Evolutionary conservation across 2,797 vertebrate species (phyloP).

Genomic region (Scolopax rusticola): DNA sequence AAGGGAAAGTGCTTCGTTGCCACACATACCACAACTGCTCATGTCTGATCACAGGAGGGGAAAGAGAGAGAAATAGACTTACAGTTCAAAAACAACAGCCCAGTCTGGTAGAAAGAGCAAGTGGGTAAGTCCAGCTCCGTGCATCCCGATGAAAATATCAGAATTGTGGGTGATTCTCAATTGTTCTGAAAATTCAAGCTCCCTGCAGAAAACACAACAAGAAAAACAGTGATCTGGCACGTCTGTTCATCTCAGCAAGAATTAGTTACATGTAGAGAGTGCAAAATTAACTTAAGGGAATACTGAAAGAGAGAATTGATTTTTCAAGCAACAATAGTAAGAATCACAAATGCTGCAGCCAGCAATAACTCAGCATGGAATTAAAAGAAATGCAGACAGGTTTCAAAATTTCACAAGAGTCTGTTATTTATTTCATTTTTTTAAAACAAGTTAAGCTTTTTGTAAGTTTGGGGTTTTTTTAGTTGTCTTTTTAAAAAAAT

Average conservation of each 20-base stretch:
- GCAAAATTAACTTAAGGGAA: background rate
- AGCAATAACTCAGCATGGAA: background rate
- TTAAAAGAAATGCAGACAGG: background rate
- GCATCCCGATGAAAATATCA: conserved; percentile 97
- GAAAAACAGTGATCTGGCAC: background rate
- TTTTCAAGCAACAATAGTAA: background rate
- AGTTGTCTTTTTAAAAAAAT: background rate
- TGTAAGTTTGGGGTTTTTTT: background rate
- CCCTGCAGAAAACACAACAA: conserved; percentile 77
- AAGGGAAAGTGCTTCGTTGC: background rate
- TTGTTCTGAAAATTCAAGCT: conserved; percentile 92
- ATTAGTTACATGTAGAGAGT: background rate
- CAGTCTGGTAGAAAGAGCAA: conserved; percentile 97
- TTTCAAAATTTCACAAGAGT: background rate
- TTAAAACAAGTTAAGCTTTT: background rate
- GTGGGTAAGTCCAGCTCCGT: conserved; percentile 96
- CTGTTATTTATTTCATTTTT: background rate
- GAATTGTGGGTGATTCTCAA: conserved; percentile 93
- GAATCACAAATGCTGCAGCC: background rate
- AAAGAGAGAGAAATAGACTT: conserved; percentile 68
- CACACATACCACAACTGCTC: background rate
- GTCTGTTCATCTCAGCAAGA: background rate
- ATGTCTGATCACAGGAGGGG: background rate
- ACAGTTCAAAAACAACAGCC: conserved; percentile 97
- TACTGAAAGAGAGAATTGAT: background rate